Evolutionary conservation across 2,888 invertebrate species (phyloP).

Genomic region (Zhuqinia jingwanae): DNA sequence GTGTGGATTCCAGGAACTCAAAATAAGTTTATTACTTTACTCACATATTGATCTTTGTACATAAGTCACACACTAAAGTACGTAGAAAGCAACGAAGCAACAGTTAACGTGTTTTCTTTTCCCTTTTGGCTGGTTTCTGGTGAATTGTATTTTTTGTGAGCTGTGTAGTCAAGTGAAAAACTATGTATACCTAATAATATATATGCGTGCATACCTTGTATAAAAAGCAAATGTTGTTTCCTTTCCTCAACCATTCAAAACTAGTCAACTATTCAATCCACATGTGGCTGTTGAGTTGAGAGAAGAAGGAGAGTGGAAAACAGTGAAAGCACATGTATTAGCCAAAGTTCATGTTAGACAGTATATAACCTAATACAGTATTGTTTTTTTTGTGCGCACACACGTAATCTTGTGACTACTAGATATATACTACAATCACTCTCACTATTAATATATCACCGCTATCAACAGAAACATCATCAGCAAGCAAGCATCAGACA

Average conservation of each 20-base stretch:
- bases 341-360: neutral
- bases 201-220: conserved; percentile 2
- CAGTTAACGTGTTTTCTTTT: conserved; percentile 30
- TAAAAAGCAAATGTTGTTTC: conserved; percentile 9
- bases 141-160: neutral
- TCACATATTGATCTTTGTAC: no score
- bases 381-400: neutral
- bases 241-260: neutral
- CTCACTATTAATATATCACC: neutral
- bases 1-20: neutral
- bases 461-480: conserved; percentile 4
- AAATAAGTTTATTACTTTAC: no score
- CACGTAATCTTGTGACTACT: conserved; percentile 8
- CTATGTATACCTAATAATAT: neutral
- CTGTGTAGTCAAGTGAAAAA: neutral
- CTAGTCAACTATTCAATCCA: neutral
- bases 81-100: conserved; percentile 17
- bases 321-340: neutral
- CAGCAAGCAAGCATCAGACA: neutral
- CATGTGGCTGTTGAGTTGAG: conserved; percentile 6
- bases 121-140: neutral
- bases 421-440: no score
- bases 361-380: neutral
- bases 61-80: no score
- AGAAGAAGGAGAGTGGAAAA: neutral